Percentiles rank a stretch among this genome's conserved stretches.
phyloP scores from a whole-genome alignment of 2,888 invertebrate genomes.

The Glaucopsyche alexis region DNA sequence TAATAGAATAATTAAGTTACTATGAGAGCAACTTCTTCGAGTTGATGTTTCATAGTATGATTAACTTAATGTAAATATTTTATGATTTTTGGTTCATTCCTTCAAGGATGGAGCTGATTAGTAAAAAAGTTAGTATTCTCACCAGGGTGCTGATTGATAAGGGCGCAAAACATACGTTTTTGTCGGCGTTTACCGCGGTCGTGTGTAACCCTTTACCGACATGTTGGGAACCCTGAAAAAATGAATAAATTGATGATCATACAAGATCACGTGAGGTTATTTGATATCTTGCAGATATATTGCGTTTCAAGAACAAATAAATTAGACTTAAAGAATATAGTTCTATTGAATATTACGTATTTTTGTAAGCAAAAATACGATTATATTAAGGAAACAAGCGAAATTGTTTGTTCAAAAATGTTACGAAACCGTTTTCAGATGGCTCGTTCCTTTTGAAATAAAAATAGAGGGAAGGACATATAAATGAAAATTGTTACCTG shows the following conservation, averaged over 20 bases:
- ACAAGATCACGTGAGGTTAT: conserved; percentile 45
- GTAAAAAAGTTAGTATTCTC: conserved; percentile 72
- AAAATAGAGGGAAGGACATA: not conserved
- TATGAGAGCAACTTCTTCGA: too few relatives aligned
- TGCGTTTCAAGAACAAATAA: not conserved
- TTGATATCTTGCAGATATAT: conserved; percentile 32
- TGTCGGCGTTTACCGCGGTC: conserved; percentile 63
- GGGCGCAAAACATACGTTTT: conserved; percentile 70
- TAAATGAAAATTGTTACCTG: conserved; percentile 53
- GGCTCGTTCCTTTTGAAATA: not conserved
- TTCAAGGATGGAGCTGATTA: conserved; percentile 50
- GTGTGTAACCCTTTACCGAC: conserved; percentile 67
- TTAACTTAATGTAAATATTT: too few relatives aligned
- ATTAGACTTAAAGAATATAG: not conserved
- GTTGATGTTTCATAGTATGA: too few relatives aligned
- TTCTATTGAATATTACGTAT: not conserved
- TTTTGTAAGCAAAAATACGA: not conserved
- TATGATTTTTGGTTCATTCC: conserved; percentile 47
- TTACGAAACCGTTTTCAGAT: conserved; percentile 63
- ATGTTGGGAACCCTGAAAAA: conserved; percentile 66
- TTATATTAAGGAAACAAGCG: not conserved
- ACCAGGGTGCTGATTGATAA: conserved; percentile 65
- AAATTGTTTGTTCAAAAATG: conserved; percentile 38
- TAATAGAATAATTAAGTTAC: too few relatives aligned
- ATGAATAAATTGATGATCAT: conserved; percentile 29